Base-by-base conservation (phyloP, 2,113 vertebrate species). In the Monarcha castaneiventris region DNA sequence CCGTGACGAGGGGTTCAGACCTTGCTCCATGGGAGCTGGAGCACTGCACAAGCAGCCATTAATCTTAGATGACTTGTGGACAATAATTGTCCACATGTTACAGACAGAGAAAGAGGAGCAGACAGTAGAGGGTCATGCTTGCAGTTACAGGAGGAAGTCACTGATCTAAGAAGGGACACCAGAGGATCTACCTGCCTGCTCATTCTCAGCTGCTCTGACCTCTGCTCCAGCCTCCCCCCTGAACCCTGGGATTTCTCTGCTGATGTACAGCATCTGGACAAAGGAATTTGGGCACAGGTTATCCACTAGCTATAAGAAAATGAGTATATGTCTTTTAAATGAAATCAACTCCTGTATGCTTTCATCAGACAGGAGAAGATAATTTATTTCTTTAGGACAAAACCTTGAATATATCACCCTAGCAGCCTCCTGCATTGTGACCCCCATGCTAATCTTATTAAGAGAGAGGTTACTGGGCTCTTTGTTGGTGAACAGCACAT, bases 391-490 rank as follows among this genome's bases (percentile, higher is more conserved):
- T 93, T 96, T 83, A 78, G 61, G 96, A 97, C 59, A 97, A 96
- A 97, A 94, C 52, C 75, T 78, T 68, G 84, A 96, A 66, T 97
- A 63, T 86, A 90, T 97, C 87, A 91, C 66, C 88, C 80, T 58
- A 84, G 81, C n/a, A 95, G 92, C n/a, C 68, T 95, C 86, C 89
- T 95, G 86, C 52, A 93, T 91, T 75, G 75, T 92, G 92, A 97
- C 90, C 96, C 30, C 68, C 75, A 33, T 33, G 56, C 77, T 97
- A 97, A 97, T 97, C 96, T 95, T 97, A 94, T 95, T 97, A 97
- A 97, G 69, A 94, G 21, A 94, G 93, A 97, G 74, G 96, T 97
- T 97, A 84, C 68, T 55, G 41, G 90, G 81, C 56, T 97, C 84
- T 97, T 96, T 97, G 80, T 94, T 95, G 93, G 91, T 78, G 93